Base-by-base conservation (phyloP, 2,797 vertebrate genomes). In the Dryobates pubescens region DNA sequence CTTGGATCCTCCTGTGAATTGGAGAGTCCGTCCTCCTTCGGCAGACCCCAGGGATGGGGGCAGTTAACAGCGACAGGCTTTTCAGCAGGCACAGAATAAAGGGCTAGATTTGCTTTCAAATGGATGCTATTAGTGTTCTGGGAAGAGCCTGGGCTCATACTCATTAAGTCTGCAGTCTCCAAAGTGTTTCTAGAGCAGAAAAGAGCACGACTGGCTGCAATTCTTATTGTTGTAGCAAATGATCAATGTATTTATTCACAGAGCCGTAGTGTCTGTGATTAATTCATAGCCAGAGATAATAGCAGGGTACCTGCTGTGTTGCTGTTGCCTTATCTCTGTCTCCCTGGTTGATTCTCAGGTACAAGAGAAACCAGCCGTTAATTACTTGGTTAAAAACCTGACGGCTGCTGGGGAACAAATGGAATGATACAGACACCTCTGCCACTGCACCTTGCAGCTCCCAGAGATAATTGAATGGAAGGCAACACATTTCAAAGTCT, bases 241-340 rank as follows among this genome's bases (percentile, higher is more conserved):
- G 93, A 95, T 94, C 92, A 94, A 79, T 82, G 92, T 80, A 71
- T 45, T 93, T 94, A 56, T 30, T 92, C 29, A 1, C 76, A 91
- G 61, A 38, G 51, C 56, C 2, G 2, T 62, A 47, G 82, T 78
- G 76, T 45, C 87, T 91, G 65, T 86, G 86, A 84, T 93, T 94
- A 95, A 92, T 95, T 95, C 71, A 70, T 79, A 88, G 93, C 68
- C 92, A 92, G 92, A 94, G 94, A 95, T 84, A 93, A 94, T 34
- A 91, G 87, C 13, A 0, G 87, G 84, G 77, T 64, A 63, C 94
- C 77, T 79, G 79, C 93, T 95, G 82, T 0, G 9, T 72, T 84
- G 89, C 85, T 92, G 26, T 95, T 92, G 82, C 80, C 82, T 96
- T 95, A 89, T 95, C 89, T 91, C 82, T 95, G 91, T 65, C 87